Base-by-base conservation (phyloP, 2,113 vertebrate species). In the Osmerus eperlanus region DNA sequence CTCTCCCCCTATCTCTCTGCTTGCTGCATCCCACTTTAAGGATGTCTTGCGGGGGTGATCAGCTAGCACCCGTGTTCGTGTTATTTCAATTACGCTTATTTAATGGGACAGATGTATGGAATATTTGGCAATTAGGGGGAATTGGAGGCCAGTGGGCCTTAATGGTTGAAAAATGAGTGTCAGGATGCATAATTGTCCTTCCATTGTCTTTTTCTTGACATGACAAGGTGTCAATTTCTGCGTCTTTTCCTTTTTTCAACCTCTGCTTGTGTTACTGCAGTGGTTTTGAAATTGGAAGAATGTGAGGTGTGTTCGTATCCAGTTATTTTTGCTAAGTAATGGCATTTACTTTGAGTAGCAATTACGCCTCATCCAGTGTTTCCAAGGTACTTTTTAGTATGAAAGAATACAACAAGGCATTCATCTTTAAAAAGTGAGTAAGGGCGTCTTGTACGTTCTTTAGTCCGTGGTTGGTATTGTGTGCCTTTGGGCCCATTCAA, bases 31-130 rank as follows among this genome's bases (percentile, higher is more conserved):
- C 91, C 89, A 94, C 92, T 94, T 94, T 90, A 76, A 78, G 87
- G 87, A 91, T 91, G 92, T 93, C 91, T 92, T 65, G 65, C 14
- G 61, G 15, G 23, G 11, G 62, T 6, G 63, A 90, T 91, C 87
- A 92, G 92, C 92, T 91, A 91, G 86, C 91, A 92, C 91, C 92
- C 92, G 92, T 89, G 91, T 87, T 91, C 86, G 91, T 92, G 90
- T 93, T 93, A 93, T 93, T 94, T 93, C 94, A 95, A 95, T 95
- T 94, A 94, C 89, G 93, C 91, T 93, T 94, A 94, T 94, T 94
- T 93, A 93, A 91, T 90, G 93, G 94, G 93, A 94, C 92, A 94
- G 92, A 94, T 91, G 88, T 92, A 91, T 92, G 91, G 90, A 93
- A 94, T 93, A 91, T 84, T 87, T 85, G 88, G 90, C 92, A 94